phyloP scores from a whole-genome alignment of 2,797 vertebrate species.

The Anguilla anguilla region DNA sequence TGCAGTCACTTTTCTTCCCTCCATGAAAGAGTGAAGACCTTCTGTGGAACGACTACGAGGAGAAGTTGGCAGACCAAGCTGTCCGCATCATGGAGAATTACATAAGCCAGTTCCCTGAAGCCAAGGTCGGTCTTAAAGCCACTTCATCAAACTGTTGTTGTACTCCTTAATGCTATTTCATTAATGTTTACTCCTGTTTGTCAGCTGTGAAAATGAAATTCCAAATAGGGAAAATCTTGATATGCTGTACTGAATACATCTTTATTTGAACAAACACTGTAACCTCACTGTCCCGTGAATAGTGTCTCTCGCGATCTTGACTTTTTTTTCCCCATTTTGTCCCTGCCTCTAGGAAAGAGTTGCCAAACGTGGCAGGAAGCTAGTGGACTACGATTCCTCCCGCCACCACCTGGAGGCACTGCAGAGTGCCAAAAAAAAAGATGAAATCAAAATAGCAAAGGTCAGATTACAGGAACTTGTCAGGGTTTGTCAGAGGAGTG shows the following conservation, averaged over 20 bases:
- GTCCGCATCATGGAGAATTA: slow-evolving; percentile 89
- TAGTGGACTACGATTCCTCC: slow-evolving; percentile 92
- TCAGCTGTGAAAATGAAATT: too few relatives aligned
- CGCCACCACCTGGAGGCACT: slow-evolving; percentile 89
- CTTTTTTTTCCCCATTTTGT: slow-evolving; percentile 11
- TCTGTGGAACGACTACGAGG: slow-evolving; percentile 93
- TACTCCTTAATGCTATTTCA: slow-evolving; percentile 1
- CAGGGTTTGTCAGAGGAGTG: neutral
- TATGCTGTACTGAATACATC: neutral
- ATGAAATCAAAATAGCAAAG: slow-evolving; percentile 91
- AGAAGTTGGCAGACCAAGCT: slow-evolving; percentile 87
- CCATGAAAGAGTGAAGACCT: slow-evolving; percentile 86
- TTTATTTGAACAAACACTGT: neutral
- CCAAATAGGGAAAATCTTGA: too few relatives aligned
- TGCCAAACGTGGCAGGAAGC: slow-evolving; percentile 90
- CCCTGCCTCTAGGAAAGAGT: slow-evolving; percentile 82
- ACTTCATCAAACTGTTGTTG: neutral
- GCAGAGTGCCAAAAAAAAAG: slow-evolving; percentile 89
- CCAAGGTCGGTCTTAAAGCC: slow-evolving; percentile 73
- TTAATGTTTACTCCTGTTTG: neutral
- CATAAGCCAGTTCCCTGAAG: slow-evolving; percentile 86
- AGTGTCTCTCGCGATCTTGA: neutral
- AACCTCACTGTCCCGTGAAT: neutral
- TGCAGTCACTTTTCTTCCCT: neutral
- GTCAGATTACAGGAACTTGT: slow-evolving; percentile 58